phyloP scores from a whole-genome alignment of 2,113 vertebrate genomes.

The Epinephelus cyanopodus region DNA sequence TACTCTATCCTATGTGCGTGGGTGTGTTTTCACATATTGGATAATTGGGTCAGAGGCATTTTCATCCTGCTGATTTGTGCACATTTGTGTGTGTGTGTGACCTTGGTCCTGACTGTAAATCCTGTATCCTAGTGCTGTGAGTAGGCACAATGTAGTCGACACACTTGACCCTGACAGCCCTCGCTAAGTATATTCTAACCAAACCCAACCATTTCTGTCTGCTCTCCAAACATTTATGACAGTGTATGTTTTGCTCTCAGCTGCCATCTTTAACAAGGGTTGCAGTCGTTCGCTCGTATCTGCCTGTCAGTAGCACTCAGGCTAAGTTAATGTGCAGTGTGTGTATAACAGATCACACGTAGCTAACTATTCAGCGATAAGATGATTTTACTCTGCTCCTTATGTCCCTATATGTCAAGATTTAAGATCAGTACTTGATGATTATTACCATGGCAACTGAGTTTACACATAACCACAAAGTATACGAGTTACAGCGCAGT shows the following conservation, averaged over 20 bases:
- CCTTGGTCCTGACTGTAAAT: background rate
- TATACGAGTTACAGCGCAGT: background rate
- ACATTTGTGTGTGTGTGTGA: background rate
- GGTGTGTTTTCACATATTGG: conserved; percentile 6
- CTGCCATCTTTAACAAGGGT: conserved; percentile 60
- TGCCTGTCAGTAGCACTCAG: conserved; percentile 40
- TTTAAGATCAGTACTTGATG: conserved; percentile 14
- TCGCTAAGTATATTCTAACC: conserved; percentile 2
- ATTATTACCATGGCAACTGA: conserved; percentile 46
- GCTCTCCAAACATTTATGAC: conserved; percentile 8
- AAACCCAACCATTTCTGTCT: conserved; percentile 29
- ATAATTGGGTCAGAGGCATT: background rate
- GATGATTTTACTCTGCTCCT: background rate
- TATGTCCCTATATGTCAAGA: conserved; percentile 21
- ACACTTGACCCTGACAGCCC: conserved; percentile 10
- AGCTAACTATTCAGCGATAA: conserved; percentile 14
- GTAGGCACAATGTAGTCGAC: conserved; percentile 1
- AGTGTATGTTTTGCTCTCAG: conserved; percentile 28
- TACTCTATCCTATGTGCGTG: background rate
- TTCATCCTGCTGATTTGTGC: background rate
- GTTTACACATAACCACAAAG: conserved; percentile 21
- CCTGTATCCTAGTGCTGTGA: background rate
- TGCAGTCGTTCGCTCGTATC: conserved; percentile 37
- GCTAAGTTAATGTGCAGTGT: background rate
- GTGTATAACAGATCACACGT: conserved; percentile 19